Percentiles rank a stretch among this genome's conserved stretches.
phyloP scores from a whole-genome alignment of 2,113 vertebrate species.

The Hippolais icterina region DNA sequence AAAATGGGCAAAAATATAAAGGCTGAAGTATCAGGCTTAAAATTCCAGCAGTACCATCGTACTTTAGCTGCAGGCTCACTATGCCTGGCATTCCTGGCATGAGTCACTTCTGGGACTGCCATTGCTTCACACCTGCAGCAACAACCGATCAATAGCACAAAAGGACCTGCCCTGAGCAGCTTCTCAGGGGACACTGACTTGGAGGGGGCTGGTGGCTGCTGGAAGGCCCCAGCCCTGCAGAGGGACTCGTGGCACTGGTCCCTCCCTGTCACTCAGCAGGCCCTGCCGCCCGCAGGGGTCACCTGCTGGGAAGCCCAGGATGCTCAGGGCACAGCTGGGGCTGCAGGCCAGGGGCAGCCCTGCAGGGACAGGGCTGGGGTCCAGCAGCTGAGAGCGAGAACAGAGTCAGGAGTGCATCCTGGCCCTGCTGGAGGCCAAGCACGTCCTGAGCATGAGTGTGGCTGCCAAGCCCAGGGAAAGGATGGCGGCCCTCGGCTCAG shows the following conservation, averaged over 20 bases:
- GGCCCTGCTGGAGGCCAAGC: neutral
- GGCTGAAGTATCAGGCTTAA: neutral
- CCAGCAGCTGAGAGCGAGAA: neutral
- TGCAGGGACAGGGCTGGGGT: neutral
- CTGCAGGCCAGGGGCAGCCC: neutral
- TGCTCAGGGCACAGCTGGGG: neutral
- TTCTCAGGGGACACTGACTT: neutral
- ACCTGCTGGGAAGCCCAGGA: neutral
- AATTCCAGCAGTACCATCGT: neutral
- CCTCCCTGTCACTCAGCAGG: neutral
- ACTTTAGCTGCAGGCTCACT: neutral
- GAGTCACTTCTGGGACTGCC: neutral
- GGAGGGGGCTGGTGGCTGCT: neutral
- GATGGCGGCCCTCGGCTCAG: neutral
- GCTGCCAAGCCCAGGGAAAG: neutral
- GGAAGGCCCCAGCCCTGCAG: neutral
- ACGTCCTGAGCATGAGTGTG: accelerated
- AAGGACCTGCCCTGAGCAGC: neutral
- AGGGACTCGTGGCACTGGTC: neutral
- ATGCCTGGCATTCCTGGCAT: accelerated
- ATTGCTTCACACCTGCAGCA: neutral
- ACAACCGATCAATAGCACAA: neutral
- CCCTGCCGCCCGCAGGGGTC: neutral
- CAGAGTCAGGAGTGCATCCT: accelerated
- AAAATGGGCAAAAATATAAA: neutral